Percentiles rank a stretch among this genome's conserved stretches.
phyloP scores from a whole-genome alignment of 2,797 vertebrate genomes.

The Podarcis siculus region DNA sequence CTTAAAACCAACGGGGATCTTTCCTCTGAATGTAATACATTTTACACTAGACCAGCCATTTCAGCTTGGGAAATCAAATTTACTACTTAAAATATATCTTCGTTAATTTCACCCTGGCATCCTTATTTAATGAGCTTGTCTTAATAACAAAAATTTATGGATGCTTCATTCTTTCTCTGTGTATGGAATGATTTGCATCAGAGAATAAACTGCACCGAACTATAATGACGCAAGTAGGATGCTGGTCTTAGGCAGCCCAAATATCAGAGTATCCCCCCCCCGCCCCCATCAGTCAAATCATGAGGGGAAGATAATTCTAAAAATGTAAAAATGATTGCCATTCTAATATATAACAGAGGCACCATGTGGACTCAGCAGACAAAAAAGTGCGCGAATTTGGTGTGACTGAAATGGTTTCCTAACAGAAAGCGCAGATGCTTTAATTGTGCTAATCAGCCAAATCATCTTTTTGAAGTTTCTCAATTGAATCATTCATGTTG shows the following conservation, averaged over 20 bases:
- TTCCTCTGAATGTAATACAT: neutral
- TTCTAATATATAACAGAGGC: fast-evolving
- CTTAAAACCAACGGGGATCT: neutral
- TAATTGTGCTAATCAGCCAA: slow-evolving; percentile 18
- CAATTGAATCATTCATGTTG: slow-evolving; percentile 20
- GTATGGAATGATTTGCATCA: neutral
- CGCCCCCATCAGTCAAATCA: neutral
- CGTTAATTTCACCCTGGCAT: neutral
- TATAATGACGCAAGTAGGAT: neutral
- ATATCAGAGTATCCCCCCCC: neutral
- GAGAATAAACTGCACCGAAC: neutral
- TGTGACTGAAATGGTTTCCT: slow-evolving; percentile 20
- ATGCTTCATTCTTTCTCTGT: neutral
- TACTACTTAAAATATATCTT: neutral
- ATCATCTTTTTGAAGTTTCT: slow-evolving; percentile 39
- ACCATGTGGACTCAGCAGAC: neutral
- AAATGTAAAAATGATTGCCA: neutral
- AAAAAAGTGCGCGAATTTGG: slow-evolving; percentile 10
- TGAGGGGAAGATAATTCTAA: neutral
- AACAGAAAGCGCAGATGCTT: slow-evolving; percentile 12
- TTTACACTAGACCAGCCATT: neutral
- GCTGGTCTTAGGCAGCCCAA: neutral
- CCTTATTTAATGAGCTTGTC: slow-evolving; percentile 12
- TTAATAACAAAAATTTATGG: neutral
- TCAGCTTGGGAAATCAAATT: neutral